Base-by-base conservation (phyloP, 2,797 vertebrate genomes). In the Allobates femoralis region DNA sequence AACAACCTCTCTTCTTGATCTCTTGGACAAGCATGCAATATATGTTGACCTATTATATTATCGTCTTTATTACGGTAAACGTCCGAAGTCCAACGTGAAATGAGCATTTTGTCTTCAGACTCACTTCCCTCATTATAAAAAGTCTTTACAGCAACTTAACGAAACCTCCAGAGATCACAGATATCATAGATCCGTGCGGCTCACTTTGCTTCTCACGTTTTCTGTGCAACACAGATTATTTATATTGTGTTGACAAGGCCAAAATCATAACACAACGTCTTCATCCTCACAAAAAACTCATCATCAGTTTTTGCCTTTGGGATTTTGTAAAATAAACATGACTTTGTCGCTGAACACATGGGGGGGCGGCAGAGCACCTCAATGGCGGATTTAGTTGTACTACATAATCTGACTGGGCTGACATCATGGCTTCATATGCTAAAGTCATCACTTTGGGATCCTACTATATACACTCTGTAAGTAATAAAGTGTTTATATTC, bases 401-500 rank as follows among this genome's bases (percentile, higher is more conserved):
- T 26, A 26, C 5, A 26, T 55, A 26, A 16, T 66, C n/a, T 30
- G 58, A 26, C 66, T 58, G 67, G 56, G 37, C 32, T 60, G 60
- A 41, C 26, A 30, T 56, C 32, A 46, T 74, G 71, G 71, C 53
- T 32, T 56, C 66, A 56, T 83, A 14, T 60, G 81, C 46, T 83
- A 55, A 12, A 58, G 53, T 55, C 74, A 83, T 41, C 34, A 28
- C 19, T 58, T 75, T 11, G 19, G 21, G 30, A 53, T 32, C 50
- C 69, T 83, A 85, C 67, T n/a, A 78, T 79, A 53, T 37, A 55
- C 75, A 85, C 30, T 78, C 50, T 56, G 60, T 53, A 37, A 50
- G 32, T 83, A 83, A 83, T 83, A 75, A 58, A 74, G 81, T 74
- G 55, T 83, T 74, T 83, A 83, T 83, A 83, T 46, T 83, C 67